These are phyloP conservation scores for Diacarnus erythraeanus DNA, from an alignment of 37 sponge, comb jelly and placozoan genomes.

Conservation along the genomic window DNA sequence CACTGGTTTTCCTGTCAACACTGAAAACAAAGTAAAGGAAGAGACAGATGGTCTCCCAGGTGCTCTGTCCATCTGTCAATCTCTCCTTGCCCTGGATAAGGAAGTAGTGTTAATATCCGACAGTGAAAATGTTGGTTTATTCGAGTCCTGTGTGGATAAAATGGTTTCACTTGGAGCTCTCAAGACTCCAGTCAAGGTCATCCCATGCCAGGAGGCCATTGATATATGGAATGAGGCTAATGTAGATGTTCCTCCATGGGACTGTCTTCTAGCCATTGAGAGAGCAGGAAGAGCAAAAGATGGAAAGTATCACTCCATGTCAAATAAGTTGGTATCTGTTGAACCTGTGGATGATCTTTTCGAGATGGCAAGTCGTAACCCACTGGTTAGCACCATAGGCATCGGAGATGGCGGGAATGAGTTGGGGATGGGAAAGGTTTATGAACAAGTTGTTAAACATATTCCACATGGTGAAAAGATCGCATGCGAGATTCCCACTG, in stretches of 20 bases:
- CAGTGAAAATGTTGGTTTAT: background rate
- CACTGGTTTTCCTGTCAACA: constrained; percentile 68
- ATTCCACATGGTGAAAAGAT: constrained; percentile 54
- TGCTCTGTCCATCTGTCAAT: constrained; percentile 64
- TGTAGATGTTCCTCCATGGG: constrained; percentile 20
- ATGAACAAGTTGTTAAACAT: constrained; percentile 29
- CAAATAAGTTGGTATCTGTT: constrained; percentile 59
- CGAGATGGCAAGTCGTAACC: constrained; percentile 17
- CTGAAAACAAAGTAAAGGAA: constrained; percentile 40
- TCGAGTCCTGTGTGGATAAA: constrained; percentile 26
- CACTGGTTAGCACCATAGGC: constrained; percentile 58
- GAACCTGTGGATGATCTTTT: constrained; percentile 77
- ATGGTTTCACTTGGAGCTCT: constrained; percentile 26
- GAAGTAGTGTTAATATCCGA: constrained; percentile 49
- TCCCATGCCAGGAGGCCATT: constrained; percentile 14
- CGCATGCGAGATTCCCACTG: constrained; percentile 52
- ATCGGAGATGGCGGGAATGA: constrained; percentile 98
- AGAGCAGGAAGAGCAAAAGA: constrained; percentile 62
- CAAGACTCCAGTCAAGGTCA: constrained; percentile 8
- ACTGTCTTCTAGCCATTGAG: constrained; percentile 88
- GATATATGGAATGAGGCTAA: background rate
- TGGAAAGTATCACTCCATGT: constrained; percentile 82
- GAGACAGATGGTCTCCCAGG: constrained; percentile 89
- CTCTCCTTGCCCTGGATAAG: constrained; percentile 58
- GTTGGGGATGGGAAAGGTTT: constrained; percentile 90